Evolutionary conservation across 2,888 invertebrate genomes (phyloP).

Genomic region (Schizotus pectinicornis): DNA sequence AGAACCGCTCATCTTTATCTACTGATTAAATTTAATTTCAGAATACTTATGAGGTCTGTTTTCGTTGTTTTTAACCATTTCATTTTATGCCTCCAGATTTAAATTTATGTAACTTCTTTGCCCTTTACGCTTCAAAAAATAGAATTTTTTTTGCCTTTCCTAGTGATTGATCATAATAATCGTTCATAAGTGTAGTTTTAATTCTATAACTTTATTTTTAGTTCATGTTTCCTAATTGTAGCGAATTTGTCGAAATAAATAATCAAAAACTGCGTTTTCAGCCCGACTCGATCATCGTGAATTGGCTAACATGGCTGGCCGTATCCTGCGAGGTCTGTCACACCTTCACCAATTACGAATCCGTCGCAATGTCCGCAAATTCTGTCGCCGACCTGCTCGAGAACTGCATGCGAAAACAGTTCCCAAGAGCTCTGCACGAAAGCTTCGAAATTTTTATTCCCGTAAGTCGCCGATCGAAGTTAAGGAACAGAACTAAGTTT

Average conservation of each 20-base stretch:
- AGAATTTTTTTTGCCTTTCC: too few relatives aligned
- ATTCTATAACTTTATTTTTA: too few relatives aligned
- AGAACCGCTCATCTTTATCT: too few relatives aligned
- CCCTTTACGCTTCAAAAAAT: too few relatives aligned
- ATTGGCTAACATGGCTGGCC: constrained; percentile 67
- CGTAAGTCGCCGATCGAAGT: constrained; percentile 55
- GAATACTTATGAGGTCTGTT: too few relatives aligned
- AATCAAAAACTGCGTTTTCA: constrained; percentile 46
- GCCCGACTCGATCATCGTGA: constrained; percentile 68
- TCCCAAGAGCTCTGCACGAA: constrained; percentile 66
- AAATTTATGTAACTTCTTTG: too few relatives aligned
- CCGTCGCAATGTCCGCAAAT: constrained; percentile 35
- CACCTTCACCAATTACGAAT: constrained; percentile 42
- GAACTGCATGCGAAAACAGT: constrained; percentile 62
- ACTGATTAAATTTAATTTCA: too few relatives aligned
- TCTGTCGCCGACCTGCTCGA: constrained; percentile 57
- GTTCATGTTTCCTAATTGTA: constrained; percentile 5
- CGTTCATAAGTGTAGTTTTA: too few relatives aligned
- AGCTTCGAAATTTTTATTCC: constrained; percentile 75
- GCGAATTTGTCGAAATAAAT: too few relatives aligned
- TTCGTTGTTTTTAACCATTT: too few relatives aligned
- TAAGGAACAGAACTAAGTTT: constrained; percentile 3
- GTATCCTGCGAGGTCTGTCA: constrained; percentile 45
- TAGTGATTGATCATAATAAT: too few relatives aligned
- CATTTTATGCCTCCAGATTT: too few relatives aligned